Conservation (phyloP, 2,888 invertebrate genomes). For the Nebria salina region DNA sequence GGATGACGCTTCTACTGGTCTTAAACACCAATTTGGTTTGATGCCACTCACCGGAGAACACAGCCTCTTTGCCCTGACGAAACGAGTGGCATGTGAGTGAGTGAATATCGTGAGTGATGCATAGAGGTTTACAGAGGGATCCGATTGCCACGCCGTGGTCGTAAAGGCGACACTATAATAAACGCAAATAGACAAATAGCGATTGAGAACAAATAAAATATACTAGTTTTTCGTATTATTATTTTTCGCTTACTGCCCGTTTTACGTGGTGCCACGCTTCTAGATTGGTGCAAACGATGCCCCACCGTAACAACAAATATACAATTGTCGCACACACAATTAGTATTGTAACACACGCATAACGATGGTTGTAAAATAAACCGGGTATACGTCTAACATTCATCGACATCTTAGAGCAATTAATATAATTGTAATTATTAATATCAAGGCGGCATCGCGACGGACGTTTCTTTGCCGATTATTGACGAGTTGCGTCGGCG, state of each 20-base stretch:
- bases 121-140: slow-evolving; percentile 71
- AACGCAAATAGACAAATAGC: slow-evolving; percentile 35
- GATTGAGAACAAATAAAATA: no score
- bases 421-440: slow-evolving; percentile 6
- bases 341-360: slow-evolving; percentile 57
- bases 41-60: slow-evolving; percentile 70
- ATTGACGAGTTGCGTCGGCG: slow-evolving; percentile 29
- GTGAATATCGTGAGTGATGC: slow-evolving; percentile 65
- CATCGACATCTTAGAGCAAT: slow-evolving; percentile 39
- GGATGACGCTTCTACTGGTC: slow-evolving; percentile 60
- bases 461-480: not conserved
- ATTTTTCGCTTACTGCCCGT: slow-evolving; percentile 65
- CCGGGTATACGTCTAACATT: slow-evolving; percentile 55
- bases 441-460: slow-evolving; percentile 33
- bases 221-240: no score
- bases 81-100: slow-evolving; percentile 71
- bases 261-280: slow-evolving; percentile 69
- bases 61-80: slow-evolving; percentile 69
- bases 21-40: slow-evolving; percentile 70
- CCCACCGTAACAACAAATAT: slow-evolving; percentile 67
- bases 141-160: slow-evolving; percentile 67
- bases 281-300: slow-evolving; percentile 68
- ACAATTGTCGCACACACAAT: slow-evolving; percentile 59
- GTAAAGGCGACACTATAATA: slow-evolving; percentile 68
- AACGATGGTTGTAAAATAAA: slow-evolving; percentile 57